Evolutionary conservation across 1,140 invertebrate genomes (phyloP).

Genomic region (Drosophila subpulchrella): DNA sequence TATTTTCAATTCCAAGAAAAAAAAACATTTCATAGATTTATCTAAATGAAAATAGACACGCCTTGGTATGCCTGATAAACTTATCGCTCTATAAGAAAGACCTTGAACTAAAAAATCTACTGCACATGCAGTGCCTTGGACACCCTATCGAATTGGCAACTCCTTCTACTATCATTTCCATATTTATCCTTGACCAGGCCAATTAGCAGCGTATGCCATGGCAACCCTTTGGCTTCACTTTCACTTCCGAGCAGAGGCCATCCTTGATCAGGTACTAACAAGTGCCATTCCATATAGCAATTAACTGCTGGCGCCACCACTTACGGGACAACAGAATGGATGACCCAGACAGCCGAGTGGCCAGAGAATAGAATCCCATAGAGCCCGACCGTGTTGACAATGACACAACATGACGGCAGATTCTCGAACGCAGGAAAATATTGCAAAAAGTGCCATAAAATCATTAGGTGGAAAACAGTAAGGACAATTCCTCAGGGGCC

Average conservation of each 20-base stretch:
- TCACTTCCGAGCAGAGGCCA: slow-evolving; percentile 34
- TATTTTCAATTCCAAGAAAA: neutral
- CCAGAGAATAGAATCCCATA: slow-evolving; percentile 26
- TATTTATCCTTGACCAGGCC: slow-evolving; percentile 4
- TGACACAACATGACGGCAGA: slow-evolving; percentile 77
- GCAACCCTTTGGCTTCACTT: slow-evolving; percentile 55
- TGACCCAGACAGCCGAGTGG: slow-evolving; percentile 34
- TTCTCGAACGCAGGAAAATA: slow-evolving; percentile 51
- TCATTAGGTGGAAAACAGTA: slow-evolving; percentile 65
- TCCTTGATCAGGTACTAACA: slow-evolving; percentile 25
- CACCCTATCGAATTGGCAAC: neutral
- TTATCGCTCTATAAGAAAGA: too few relatives aligned
- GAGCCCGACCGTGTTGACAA: slow-evolving; percentile 51
- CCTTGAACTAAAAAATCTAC: slow-evolving; percentile 4
- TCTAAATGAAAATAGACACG: too few relatives aligned
- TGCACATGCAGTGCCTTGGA: neutral
- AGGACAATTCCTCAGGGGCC: slow-evolving; percentile 31
- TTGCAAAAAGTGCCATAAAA: slow-evolving; percentile 75
- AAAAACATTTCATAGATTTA: neutral
- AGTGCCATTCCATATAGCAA: slow-evolving; percentile 60
- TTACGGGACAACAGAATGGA: slow-evolving; percentile 55
- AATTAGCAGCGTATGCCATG: neutral
- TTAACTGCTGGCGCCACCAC: slow-evolving; percentile 77
- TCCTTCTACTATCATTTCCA: neutral
- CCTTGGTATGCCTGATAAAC: too few relatives aligned